Evolutionary conservation across 2,113 vertebrate species (phyloP), one percentile per base, ranked within the genome.

Genomic region (Crotalus viridis): DNA sequence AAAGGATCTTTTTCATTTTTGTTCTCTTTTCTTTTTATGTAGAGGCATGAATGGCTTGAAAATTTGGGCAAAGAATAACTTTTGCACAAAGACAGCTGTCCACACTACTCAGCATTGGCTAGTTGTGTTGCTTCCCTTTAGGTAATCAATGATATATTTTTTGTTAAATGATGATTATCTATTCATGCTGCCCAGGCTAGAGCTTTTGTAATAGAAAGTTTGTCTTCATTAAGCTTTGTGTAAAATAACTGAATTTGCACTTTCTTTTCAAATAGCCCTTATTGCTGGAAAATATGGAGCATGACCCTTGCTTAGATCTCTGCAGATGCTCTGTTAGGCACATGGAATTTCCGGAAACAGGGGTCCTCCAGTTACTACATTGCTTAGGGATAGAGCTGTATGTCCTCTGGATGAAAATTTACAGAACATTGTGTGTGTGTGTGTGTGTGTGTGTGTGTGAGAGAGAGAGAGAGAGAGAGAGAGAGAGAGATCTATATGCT

Each of bases 51-150:
- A 90, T 95, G 91, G 93, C 93, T 96, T 96, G 95, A 96, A 97
- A 96, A 96, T 95, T 94, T 95, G 95, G 92, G 96, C 93, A 91
- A 94, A 95, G 93, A 92, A 95, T 33, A 24, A 39, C 93, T 64
- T 74, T 74, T 94, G 87, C 88, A 93, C 93, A 95, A 96, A 96
- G 95, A 96, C 97, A 96, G 96, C 96, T 97, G 96, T 96, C 96
- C 93, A 89, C 92, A 95, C 94, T 93, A 97, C 91, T 52, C 94
- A 96, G 92, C 96, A 94, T 96, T 97, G 95, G 94, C 89, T 97
- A 95, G 55, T 95, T 94, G 90, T 94, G 94, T 46, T 81, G 64
- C 54, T 94, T 96, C 91, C 94, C 89, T 96, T 94, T 96, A 96
- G 93, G 94, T 94, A 95, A 97, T 94, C 91, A 96, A 94, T 92